Evolutionary conservation across 2,888 invertebrate genomes (phyloP).

Genomic region (Dorcus hopei): DNA sequence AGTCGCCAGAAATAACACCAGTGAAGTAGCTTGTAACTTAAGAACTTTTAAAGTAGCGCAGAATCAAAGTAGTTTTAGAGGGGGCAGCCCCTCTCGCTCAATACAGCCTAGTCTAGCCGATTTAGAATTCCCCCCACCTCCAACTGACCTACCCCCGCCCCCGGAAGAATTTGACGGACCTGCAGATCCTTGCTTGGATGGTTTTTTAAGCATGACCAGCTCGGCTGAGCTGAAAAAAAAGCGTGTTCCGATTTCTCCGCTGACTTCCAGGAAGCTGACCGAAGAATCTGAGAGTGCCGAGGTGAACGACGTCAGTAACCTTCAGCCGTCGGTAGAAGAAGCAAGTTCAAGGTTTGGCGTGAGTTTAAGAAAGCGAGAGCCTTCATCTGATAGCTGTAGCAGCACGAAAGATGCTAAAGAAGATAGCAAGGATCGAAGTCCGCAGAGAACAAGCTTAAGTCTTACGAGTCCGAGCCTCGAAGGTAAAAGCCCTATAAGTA

Average conservation of each 20-base stretch:
- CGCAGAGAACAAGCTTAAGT: constrained; percentile 45
- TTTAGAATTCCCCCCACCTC: constrained; percentile 85
- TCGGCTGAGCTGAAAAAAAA: constrained; percentile 43
- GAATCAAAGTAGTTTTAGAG: constrained; percentile 47
- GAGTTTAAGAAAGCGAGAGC: constrained; percentile 65
- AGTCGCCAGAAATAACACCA: constrained; percentile 45
- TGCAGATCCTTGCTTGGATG: constrained; percentile 35
- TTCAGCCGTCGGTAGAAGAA: constrained; percentile 68
- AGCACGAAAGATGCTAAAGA: constrained; percentile 53
- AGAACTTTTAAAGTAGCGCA: constrained; percentile 49
- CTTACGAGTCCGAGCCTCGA: constrained; percentile 46
- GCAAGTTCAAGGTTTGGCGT: constrained; percentile 71
- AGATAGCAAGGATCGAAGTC: constrained; percentile 42
- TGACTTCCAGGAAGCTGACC: constrained; percentile 41
- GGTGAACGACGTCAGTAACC: constrained; percentile 55
- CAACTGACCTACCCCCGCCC: constrained; percentile 75
- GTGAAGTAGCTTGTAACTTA: constrained; percentile 43
- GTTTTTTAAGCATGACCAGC: constrained; percentile 34
- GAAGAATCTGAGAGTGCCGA: constrained; percentile 43
- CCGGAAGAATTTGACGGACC: constrained; percentile 61
- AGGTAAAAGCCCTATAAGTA: constrained; percentile 46
- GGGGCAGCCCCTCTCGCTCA: constrained; percentile 67
- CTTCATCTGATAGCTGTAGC: constrained; percentile 58
- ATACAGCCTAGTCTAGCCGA: constrained; percentile 75
- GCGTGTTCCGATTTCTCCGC: constrained; percentile 37